These are phyloP conservation scores for Leptinotarsa texana DNA, from an alignment of 1,140 invertebrate species.

Conservation along the genomic window DNA sequence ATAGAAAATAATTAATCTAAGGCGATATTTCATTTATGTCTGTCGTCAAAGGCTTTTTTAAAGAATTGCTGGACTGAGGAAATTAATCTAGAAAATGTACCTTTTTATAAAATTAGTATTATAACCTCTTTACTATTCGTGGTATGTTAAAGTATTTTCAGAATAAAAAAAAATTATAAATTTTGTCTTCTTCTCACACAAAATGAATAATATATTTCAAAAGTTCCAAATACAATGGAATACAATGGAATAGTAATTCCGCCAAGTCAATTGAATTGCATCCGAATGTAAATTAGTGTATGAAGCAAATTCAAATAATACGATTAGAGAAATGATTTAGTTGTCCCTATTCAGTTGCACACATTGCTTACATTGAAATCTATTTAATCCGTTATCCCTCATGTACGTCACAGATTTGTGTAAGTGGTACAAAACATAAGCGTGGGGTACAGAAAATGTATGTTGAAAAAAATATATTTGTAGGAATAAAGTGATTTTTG, in stretches of 20 bases:
- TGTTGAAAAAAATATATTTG: background rate
- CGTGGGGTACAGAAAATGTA: background rate
- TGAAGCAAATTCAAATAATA: background rate
- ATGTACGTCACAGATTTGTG: background rate
- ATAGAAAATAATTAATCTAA: too few relatives aligned
- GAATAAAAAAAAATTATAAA: too few relatives aligned
- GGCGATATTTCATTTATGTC: too few relatives aligned
- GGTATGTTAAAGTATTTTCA: too few relatives aligned
- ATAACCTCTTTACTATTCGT: too few relatives aligned
- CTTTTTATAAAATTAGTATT: too few relatives aligned
- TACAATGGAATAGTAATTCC: background rate
- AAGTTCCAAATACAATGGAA: too few relatives aligned
- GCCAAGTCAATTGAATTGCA: background rate
- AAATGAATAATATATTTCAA: too few relatives aligned
- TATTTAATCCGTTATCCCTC: background rate
- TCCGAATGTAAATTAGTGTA: background rate
- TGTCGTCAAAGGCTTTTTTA: too few relatives aligned
- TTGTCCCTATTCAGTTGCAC: background rate
- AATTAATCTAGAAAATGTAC: too few relatives aligned
- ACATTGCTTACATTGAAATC: background rate
- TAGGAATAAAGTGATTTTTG: background rate
- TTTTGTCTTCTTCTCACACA: too few relatives aligned
- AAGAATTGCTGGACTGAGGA: too few relatives aligned
- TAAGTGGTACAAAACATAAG: background rate
- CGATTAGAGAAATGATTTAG: background rate